Conservation (phyloP, 2,113 vertebrate genomes). For the Tapirus terrestris region DNA sequence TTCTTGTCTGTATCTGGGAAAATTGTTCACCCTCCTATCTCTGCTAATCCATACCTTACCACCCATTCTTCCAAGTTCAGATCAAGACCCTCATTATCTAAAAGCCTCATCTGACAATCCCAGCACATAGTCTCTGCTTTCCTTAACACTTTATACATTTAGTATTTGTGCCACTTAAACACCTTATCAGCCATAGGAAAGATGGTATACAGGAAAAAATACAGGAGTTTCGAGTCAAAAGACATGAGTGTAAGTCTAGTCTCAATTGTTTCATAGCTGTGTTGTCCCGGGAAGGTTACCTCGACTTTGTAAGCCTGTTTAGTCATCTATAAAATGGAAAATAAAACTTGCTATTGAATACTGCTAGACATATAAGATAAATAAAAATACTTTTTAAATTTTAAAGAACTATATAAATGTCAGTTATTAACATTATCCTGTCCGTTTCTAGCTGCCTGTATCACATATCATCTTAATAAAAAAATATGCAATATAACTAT, state of each 20-base stretch:
- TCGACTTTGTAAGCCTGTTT: not conserved
- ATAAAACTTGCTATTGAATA: not conserved
- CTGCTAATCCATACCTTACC: not conserved
- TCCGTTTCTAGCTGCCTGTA: not conserved
- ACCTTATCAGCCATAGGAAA: not conserved
- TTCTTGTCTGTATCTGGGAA: not conserved
- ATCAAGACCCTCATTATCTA: not conserved
- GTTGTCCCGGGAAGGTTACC: not conserved
- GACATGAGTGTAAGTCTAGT: not conserved
- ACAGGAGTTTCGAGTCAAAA: not conserved
- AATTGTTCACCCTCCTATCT: not conserved
- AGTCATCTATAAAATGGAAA: not conserved
- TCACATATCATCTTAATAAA: not conserved
- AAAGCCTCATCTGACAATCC: not conserved
- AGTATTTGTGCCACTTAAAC: conserved; percentile 6
- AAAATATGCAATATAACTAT: not conserved
- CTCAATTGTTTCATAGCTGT: not conserved
- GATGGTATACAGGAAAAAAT: not conserved
- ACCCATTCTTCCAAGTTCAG: not conserved
- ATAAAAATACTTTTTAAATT: not conserved
- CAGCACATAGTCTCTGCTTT: not conserved
- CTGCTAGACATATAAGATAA: not conserved
- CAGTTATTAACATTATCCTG: not conserved
- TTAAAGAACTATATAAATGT: not conserved
- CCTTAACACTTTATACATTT: not conserved